Evolutionary conservation across 2,797 vertebrate genomes (phyloP).

Genomic region (Threskiornis aethiopicus): DNA sequence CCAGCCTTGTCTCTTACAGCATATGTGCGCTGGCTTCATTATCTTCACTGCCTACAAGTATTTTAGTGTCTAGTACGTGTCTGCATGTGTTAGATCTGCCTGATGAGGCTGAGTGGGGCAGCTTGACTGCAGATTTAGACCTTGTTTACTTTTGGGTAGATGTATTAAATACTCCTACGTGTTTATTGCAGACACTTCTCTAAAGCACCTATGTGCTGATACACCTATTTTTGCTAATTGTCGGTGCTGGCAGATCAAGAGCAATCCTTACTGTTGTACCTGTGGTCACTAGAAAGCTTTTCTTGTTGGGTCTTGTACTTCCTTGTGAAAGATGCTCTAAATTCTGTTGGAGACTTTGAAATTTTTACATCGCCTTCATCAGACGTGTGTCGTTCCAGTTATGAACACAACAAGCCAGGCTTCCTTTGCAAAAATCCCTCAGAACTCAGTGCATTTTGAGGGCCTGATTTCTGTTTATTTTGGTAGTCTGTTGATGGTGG

Average conservation of each 20-base stretch:
- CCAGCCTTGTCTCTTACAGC: slow-evolving; percentile 26
- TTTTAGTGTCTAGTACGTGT: neutral
- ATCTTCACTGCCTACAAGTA: neutral
- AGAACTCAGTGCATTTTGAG: neutral
- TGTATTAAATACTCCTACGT: neutral
- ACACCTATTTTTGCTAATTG: neutral
- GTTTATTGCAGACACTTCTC: neutral
- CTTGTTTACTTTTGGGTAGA: neutral
- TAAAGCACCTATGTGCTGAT: neutral
- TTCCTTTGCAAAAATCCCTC: neutral
- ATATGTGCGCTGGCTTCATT: neutral
- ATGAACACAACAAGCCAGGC: neutral
- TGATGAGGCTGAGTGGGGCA: neutral
- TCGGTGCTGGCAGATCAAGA: neutral
- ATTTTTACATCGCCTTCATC: neutral
- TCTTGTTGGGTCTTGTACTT: neutral
- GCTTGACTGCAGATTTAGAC: neutral
- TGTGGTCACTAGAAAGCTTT: neutral
- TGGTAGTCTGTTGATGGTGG: neutral
- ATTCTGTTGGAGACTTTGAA: neutral
- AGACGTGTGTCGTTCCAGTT: neutral
- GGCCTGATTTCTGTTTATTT: neutral
- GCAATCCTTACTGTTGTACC: neutral
- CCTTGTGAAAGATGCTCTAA: neutral
- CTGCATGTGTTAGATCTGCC: neutral